Percentiles rank a stretch among this genome's conserved stretches.
These are phyloP conservation scores for Echinometra lucunter DNA, from an alignment of 53 echinoderm and acorn worm genomes.

Conservation along the genomic window DNA sequence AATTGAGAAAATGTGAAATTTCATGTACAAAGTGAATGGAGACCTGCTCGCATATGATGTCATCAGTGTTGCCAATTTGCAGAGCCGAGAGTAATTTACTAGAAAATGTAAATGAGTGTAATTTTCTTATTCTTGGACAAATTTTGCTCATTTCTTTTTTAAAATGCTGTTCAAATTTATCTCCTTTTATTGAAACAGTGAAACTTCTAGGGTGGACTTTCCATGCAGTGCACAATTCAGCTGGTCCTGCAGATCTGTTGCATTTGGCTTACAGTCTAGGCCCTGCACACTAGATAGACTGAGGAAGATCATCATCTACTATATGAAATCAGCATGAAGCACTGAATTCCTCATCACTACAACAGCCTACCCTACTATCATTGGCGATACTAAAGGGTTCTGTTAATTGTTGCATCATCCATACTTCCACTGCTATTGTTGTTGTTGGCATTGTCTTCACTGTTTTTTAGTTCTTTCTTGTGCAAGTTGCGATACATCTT, in stretches of 20 bases:
- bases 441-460: slow-evolving; percentile 66
- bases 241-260: background rate
- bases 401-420: background rate
- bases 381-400: background rate
- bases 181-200: too few relatives aligned
- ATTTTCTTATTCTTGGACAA: too few relatives aligned
- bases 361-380: background rate
- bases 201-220: too few relatives aligned
- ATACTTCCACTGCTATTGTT: slow-evolving; percentile 16
- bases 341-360: background rate
- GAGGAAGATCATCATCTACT: background rate
- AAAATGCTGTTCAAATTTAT: too few relatives aligned
- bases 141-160: too few relatives aligned
- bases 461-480: slow-evolving; percentile 59
- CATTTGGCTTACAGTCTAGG: background rate
- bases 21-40: too few relatives aligned
- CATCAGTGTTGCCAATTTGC: too few relatives aligned
- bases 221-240: background rate
- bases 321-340: background rate
- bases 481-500: slow-evolving; percentile 70
- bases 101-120: too few relatives aligned
- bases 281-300: background rate
- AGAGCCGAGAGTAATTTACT: too few relatives aligned
- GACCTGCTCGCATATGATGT: too few relatives aligned
- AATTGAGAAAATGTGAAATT: too few relatives aligned